A percentile compares a stretch with the other conserved stretches of the same genome.
phyloP scores from a whole-genome alignment of 2,888 invertebrate species.

The Glaucopsyche alexis region DNA sequence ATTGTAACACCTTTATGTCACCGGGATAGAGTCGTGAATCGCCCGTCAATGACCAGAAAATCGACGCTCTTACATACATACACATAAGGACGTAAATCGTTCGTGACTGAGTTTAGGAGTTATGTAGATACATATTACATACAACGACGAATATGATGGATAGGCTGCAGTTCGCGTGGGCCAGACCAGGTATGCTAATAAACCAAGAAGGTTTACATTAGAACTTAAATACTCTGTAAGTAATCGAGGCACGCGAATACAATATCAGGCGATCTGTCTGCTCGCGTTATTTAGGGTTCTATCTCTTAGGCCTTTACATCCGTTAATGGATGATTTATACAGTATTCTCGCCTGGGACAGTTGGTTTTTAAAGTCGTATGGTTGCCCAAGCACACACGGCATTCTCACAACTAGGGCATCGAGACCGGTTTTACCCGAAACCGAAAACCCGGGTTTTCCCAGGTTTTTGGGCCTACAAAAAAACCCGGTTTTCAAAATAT shows the following conservation, averaged over 20 bases:
- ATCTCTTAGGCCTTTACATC: too few species aligned
- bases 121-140: slow-evolving; percentile 40
- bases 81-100: slow-evolving; percentile 37
- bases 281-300: too few species aligned
- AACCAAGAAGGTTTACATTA: slow-evolving; percentile 53
- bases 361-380: too few species aligned
- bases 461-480: too few species aligned
- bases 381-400: too few species aligned
- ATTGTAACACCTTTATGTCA: too few species aligned
- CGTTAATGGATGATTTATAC: too few species aligned
- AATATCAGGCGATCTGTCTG: slow-evolving; percentile 19
- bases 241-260: slow-evolving; percentile 51
- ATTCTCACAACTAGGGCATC: too few species aligned
- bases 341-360: too few species aligned
- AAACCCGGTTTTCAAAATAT: too few species aligned
- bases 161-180: slow-evolving; percentile 66
- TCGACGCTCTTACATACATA: slow-evolving; percentile 5
- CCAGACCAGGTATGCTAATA: slow-evolving; percentile 73
- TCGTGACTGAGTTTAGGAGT: slow-evolving; percentile 39
- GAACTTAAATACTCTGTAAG: slow-evolving; percentile 61
- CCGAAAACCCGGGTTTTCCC: too few species aligned
- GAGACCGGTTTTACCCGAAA: too few species aligned
- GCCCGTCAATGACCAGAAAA: background rate
- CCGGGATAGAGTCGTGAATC: background rate
- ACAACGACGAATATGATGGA: slow-evolving; percentile 63